phyloP scores from a whole-genome alignment of 2,113 vertebrate species.

The Ariopsis seemanni region DNA sequence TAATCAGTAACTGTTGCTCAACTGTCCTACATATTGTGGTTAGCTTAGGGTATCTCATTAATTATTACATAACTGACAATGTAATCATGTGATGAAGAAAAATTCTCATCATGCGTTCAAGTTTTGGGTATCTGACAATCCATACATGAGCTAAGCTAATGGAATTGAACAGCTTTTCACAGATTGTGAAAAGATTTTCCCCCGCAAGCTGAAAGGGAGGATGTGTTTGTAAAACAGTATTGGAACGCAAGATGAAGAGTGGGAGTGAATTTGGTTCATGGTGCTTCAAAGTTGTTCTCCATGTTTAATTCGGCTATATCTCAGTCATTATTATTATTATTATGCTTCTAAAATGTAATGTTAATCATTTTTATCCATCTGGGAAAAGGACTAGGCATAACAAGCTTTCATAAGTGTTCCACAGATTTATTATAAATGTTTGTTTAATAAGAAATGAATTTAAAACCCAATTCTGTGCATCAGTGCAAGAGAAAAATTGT shows the following conservation, averaged over 20 bases:
- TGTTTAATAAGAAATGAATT: not conserved
- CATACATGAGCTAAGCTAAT: not conserved
- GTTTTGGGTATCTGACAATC: not conserved
- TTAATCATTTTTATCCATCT: too few relatives aligned
- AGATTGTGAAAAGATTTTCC: not conserved
- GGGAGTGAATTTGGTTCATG: not conserved
- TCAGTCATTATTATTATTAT: not conserved
- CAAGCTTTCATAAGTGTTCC: not conserved
- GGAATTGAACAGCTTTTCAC: not conserved
- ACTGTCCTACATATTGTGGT: not conserved
- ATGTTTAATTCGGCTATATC: not conserved
- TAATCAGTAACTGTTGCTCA: not conserved
- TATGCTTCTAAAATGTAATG: too few relatives aligned
- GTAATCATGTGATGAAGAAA: not conserved
- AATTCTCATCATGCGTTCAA: not conserved
- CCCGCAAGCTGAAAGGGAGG: not conserved
- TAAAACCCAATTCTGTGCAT: not conserved
- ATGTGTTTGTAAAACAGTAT: not conserved
- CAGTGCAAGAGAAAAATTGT: not conserved
- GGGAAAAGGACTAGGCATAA: too few relatives aligned
- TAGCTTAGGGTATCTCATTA: not conserved
- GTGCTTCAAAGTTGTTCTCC: not conserved
- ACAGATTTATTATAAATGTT: not conserved
- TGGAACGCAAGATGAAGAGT: not conserved
- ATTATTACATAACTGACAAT: not conserved